These are phyloP conservation scores for Teleogryllus oceanicus DNA, from an alignment of 2,888 invertebrate genomes.

Conservation along the genomic window DNA sequence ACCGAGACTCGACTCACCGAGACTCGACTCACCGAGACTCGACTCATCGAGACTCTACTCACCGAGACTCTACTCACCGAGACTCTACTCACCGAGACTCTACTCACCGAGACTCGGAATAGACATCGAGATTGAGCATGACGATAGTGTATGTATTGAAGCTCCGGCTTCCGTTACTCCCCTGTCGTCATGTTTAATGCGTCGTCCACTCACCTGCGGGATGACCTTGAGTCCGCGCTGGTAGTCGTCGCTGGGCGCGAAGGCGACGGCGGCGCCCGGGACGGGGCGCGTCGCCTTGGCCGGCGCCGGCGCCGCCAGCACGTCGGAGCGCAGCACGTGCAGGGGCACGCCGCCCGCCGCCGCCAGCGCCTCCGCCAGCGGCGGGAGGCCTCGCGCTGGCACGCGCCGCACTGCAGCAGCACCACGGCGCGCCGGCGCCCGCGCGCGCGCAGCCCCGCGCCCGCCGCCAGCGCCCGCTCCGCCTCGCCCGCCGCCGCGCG, in stretches of 20 bases:
- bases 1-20: too few relatives aligned
- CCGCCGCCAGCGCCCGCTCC: background rate
- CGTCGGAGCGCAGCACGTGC: background rate
- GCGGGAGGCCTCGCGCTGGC: background rate
- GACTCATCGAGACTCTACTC: too few relatives aligned
- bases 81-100: too few relatives aligned
- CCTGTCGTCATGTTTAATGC: too few relatives aligned
- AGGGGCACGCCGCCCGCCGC: background rate
- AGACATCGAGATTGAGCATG: too few relatives aligned
- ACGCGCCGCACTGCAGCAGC: background rate
- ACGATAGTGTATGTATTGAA: too few relatives aligned
- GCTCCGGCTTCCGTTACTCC: too few relatives aligned
- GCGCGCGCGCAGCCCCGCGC: background rate
- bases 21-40: too few relatives aligned
- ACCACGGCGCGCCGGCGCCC: background rate
- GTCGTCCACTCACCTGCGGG: background rate
- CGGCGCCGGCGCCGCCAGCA: background rate
- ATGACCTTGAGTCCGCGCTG: background rate
- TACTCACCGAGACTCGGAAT: too few relatives aligned
- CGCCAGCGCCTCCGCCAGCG: background rate
- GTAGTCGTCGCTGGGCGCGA: background rate
- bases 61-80: too few relatives aligned
- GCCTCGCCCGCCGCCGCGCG: background rate
- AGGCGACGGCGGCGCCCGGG: background rate
- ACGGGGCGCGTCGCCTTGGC: background rate